A percentile compares a stretch with the other conserved stretches of the same genome.
These are phyloP conservation scores for Epizoanthus rinbou DNA, from an alignment of 92 coral and sea anemone genomes.

Conservation along the genomic window DNA sequence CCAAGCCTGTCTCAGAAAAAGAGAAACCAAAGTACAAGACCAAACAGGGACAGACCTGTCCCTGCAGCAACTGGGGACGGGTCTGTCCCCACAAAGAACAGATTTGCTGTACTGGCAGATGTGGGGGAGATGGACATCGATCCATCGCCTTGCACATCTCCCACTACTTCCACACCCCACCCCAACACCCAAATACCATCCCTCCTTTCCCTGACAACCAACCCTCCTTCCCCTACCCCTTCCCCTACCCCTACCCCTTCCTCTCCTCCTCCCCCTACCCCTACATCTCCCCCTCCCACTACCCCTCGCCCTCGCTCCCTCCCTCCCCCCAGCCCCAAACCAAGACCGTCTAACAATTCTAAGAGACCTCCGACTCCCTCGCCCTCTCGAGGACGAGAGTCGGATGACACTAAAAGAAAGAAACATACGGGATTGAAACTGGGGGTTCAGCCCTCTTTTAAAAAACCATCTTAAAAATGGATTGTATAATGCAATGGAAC, in stretches of 20 bases:
- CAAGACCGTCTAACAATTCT: neutral
- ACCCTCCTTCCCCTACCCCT: constrained; percentile 26
- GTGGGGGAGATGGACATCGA: no score
- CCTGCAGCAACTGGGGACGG: no score
- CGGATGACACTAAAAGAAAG: constrained; percentile 4
- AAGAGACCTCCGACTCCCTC: constrained; percentile 26
- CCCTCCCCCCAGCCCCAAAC: constrained; percentile 24
- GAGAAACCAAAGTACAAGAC: no score
- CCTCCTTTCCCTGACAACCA: constrained; percentile 18
- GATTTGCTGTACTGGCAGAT: no score
- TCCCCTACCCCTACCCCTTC: constrained; percentile 23
- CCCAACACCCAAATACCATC: no score
- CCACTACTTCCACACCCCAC: no score
- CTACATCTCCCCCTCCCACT: constrained; percentile 3
- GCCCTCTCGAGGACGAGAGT: constrained; percentile 24
- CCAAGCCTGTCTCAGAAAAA: no score
- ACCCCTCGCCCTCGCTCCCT: constrained; percentile 12
- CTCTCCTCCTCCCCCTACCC: constrained; percentile 20
- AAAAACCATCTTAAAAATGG: neutral
- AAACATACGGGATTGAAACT: constrained; percentile 11
- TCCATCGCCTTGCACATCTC: no score
- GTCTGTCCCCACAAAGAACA: no score
- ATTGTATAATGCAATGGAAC: neutral
- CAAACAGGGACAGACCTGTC: no score
- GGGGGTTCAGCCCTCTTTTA: constrained; percentile 10